Conservation (phyloP, 2,797 vertebrate genomes). For the Phalanger gymnotis region DNA sequence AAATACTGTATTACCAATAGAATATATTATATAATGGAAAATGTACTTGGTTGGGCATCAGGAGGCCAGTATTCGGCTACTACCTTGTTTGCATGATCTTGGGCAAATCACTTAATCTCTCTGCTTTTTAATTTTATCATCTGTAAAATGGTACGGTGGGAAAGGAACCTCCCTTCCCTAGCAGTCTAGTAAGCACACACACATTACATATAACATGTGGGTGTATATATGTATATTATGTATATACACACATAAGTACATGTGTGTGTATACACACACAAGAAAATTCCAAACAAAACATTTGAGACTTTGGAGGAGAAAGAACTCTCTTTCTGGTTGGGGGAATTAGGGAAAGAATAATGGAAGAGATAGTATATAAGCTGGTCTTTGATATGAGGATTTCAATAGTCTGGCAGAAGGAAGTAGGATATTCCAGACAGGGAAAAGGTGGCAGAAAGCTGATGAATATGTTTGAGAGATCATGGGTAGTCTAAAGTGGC, state of each 20-base stretch:
- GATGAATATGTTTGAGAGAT: not conserved
- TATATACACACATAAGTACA: not conserved
- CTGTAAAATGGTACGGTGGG: not conserved
- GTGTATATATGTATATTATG: not conserved
- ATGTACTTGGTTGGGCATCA: not conserved
- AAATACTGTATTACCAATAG: too few species aligned
- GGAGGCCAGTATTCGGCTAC: not conserved
- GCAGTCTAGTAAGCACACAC: not conserved
- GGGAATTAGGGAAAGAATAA: not conserved
- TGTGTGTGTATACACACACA: not conserved
- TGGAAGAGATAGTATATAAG: not conserved
- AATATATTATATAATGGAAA: too few species aligned
- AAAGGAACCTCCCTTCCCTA: not conserved
- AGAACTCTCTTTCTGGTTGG: not conserved
- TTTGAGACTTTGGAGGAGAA: not conserved
- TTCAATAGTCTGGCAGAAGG: too few species aligned
- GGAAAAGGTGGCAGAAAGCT: not conserved
- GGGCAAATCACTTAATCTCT: not conserved
- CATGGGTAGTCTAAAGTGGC: not conserved
- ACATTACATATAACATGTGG: not conserved
- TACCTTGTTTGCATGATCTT: not conserved
- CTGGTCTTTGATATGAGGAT: not conserved
- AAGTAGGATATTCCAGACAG: not conserved
- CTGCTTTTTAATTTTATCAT: not conserved
- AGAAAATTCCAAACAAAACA: not conserved